phyloP scores from a whole-genome alignment of 2,797 vertebrate species.

The Cygnus olor region DNA sequence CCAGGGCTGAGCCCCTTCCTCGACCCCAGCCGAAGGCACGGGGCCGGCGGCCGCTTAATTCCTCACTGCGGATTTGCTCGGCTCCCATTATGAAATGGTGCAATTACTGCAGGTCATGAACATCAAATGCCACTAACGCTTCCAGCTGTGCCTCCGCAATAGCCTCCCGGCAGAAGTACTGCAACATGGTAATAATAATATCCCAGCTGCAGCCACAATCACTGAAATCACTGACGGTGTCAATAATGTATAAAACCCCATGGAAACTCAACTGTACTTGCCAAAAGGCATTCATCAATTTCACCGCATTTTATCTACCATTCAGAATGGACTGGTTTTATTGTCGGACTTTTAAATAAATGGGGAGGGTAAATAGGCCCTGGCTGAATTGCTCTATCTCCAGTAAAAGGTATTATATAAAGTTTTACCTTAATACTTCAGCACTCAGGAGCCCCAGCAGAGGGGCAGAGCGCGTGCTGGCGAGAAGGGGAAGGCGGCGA shows the following conservation, averaged over 20 bases:
- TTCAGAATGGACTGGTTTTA: slow-evolving; percentile 65
- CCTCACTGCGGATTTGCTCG: slow-evolving; percentile 62
- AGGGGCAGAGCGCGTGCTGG: too few species aligned
- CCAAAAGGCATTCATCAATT: slow-evolving; percentile 77
- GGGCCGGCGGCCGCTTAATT: slow-evolving; percentile 50
- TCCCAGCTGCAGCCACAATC: slow-evolving; percentile 80
- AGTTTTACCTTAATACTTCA: slow-evolving; percentile 55
- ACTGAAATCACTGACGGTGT: slow-evolving; percentile 74
- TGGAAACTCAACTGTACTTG: slow-evolving; percentile 60
- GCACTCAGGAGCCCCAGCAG: neutral
- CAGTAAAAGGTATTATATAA: neutral
- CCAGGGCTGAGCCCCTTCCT: slow-evolving; percentile 25
- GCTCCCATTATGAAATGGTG: slow-evolving; percentile 70
- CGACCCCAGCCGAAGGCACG: neutral
- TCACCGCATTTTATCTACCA: slow-evolving; percentile 67
- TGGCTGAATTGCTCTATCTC: slow-evolving; percentile 49
- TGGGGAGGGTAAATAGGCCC: slow-evolving; percentile 63
- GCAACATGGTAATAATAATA: slow-evolving; percentile 76
- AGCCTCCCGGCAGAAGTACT: slow-evolving; percentile 71
- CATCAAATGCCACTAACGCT: slow-evolving; percentile 77
- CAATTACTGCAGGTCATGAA: slow-evolving; percentile 78
- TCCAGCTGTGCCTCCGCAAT: slow-evolving; percentile 79
- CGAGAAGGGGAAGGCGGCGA: too few species aligned
- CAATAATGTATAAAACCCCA: slow-evolving; percentile 73
- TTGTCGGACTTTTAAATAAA: slow-evolving; percentile 68